phyloP scores from a whole-genome alignment of 2,113 vertebrate genomes.

The Calidris pygmaea region DNA sequence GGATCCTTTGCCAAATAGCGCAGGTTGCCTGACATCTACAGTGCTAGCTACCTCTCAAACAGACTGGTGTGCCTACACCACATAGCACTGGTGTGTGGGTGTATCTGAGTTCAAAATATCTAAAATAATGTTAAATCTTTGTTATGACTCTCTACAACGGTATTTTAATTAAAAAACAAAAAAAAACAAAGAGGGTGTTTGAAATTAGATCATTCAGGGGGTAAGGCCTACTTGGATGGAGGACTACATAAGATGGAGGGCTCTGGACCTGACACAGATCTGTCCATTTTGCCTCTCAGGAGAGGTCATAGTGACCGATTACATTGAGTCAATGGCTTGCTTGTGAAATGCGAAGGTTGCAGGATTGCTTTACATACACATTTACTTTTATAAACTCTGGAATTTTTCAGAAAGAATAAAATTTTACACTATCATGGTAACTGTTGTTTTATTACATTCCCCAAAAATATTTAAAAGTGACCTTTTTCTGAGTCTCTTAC shows the following conservation, averaged over 20 bases:
- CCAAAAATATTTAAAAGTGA: background rate
- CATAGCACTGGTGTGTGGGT: background rate
- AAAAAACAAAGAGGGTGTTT: background rate
- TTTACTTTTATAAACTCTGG: background rate
- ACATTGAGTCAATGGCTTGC: background rate
- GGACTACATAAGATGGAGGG: background rate
- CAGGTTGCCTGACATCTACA: background rate
- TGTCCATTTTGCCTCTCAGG: background rate
- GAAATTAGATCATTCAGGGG: background rate
- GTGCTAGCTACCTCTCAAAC: background rate
- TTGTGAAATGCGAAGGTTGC: background rate
- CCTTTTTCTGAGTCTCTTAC: background rate
- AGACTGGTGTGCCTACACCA: background rate
- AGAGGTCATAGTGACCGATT: background rate
- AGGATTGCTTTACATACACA: background rate
- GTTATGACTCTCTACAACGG: background rate
- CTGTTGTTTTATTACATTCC: background rate
- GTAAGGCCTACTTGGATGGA: background rate
- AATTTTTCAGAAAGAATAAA: background rate
- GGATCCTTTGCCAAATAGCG: background rate
- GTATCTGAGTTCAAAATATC: background rate
- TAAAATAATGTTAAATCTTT: background rate
- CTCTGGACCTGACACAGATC: background rate
- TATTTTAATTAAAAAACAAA: background rate
- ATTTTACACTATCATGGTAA: background rate